Evolutionary conservation across 2,797 vertebrate species (phyloP).

Genomic region (Acanthornis magna): DNA sequence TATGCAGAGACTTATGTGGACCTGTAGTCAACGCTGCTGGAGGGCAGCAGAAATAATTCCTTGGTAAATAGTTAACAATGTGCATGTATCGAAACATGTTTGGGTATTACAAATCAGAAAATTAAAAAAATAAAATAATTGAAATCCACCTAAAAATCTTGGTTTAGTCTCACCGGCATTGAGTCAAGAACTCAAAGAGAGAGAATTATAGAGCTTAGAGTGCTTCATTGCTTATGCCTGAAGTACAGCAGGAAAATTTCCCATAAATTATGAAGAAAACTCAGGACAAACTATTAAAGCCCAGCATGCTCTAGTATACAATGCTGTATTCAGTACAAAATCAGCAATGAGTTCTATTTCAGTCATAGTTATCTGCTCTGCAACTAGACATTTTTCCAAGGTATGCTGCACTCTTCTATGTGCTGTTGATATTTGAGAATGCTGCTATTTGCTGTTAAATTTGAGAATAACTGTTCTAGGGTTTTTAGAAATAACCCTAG

Average conservation of each 20-base stretch:
- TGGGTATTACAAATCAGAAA: background rate
- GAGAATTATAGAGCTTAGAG: background rate
- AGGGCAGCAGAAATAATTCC: background rate
- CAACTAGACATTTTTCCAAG: background rate
- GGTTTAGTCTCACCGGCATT: background rate
- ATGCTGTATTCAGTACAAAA: slow-evolving; percentile 9
- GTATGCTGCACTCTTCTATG: background rate
- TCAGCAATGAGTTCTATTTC: slow-evolving; percentile 31
- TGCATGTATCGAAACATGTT: background rate
- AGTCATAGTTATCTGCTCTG: background rate
- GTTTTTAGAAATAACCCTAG: slow-evolving; percentile 68
- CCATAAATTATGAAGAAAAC: slow-evolving; percentile 18
- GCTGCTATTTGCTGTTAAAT: no score
- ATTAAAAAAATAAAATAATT: background rate
- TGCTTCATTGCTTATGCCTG: background rate
- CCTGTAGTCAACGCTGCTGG: background rate
- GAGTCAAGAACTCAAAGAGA: background rate
- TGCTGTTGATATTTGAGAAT: slow-evolving; percentile 63
- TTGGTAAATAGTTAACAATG: background rate
- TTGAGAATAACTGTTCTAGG: slow-evolving; percentile 46
- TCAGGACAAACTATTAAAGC: slow-evolving; percentile 22
- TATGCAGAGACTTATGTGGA: background rate
- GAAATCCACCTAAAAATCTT: background rate
- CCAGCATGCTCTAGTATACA: slow-evolving; percentile 23
- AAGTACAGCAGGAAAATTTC: slow-evolving; percentile 17